Base-by-base conservation (phyloP, 1,140 invertebrate genomes). In the Leptopilina boulardi region DNA sequence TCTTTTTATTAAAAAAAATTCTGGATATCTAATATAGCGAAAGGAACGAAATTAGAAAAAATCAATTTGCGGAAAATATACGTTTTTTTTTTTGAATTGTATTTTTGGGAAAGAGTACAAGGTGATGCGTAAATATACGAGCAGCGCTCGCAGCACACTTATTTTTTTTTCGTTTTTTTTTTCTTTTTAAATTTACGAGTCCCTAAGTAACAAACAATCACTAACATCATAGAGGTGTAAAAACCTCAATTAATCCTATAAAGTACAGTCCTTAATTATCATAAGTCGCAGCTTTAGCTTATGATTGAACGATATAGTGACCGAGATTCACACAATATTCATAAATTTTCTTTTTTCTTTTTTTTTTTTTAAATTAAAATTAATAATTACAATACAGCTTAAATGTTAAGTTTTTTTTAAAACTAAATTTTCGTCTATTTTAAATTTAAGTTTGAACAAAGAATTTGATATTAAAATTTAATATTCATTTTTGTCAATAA, bases 121-220 rank as follows among this genome's bases (percentile, higher is more conserved):
- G 42, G 51, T 73, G 41, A 42, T 75, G 77, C 75, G 77, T 77
- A 75, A 79, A 70, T 82, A 84, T 56, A 83, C 75, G 82, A 84
- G 77, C 75, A 80, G 76, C 30, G 80, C 80, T 75, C 59, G 76
- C 74, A 83, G 81, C 82, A 86, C 82, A 87, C 81, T 87, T 81
- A 85, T 87, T 85, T 81, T n/a, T n/a, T n/a, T n/a, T n/a, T n/a
- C n/a, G n/a, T n/a, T n/a, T n/a, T n/a, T n/a, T n/a, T n/a, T n/a
- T n/a, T n/a, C n/a, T n/a, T n/a, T n/a, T 85, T 83, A 77, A 79
- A 83, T 71, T 47, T 78, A 80, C 71, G 79, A 59, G 73, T 77
- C 11, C 66, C 79, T 76, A 75, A 77, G 78, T 81, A 78, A 80
- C 78, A 80, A 83, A 83, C 59, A 79, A 74, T 54, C 19, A 42